Conservation (phyloP, 2,113 vertebrate genomes). For the Hippoglossus stenolepis region DNA sequence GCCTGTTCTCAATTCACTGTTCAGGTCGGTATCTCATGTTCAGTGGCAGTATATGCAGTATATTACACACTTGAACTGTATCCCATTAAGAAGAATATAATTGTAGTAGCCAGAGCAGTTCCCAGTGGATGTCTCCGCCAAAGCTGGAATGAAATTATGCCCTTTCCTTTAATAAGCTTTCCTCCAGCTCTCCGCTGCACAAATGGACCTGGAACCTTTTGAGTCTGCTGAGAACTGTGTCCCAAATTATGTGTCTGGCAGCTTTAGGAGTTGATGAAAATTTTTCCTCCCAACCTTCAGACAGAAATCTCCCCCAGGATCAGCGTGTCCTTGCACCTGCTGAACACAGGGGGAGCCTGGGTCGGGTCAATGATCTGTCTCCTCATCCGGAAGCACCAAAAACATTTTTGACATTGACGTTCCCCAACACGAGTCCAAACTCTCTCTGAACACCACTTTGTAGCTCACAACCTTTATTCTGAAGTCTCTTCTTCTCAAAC, state of each 20-base stretch:
- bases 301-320: constrained; percentile 25
- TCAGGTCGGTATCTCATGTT: constrained; percentile 41
- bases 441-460: constrained; percentile 1
- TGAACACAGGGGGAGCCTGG: constrained; percentile 6
- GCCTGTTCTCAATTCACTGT: constrained; percentile 19
- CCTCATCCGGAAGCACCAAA: constrained; percentile 28
- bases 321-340: constrained; percentile 27
- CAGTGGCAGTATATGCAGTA: constrained; percentile 28
- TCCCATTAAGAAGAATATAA: constrained; percentile 59
- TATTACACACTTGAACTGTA: constrained; percentile 48
- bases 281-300: constrained; percentile 5
- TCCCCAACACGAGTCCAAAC: background rate
- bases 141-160: constrained; percentile 53
- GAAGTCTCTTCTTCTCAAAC: constrained; percentile 19
- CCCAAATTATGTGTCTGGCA: constrained; percentile 22
- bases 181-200: constrained; percentile 41
- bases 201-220: constrained; percentile 37
- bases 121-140: constrained; percentile 38
- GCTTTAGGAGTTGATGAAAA: constrained; percentile 20
- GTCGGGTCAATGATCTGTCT: constrained; percentile 33
- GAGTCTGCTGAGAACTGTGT: constrained; percentile 12
- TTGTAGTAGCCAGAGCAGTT: constrained; percentile 38
- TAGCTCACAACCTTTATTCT: background rate
- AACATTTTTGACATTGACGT: constrained; percentile 30
- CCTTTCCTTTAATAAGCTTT: constrained; percentile 58